Evolutionary conservation across 2,113 vertebrate genomes (phyloP).

Genomic region (Nothocercus nigrocapillus): DNA sequence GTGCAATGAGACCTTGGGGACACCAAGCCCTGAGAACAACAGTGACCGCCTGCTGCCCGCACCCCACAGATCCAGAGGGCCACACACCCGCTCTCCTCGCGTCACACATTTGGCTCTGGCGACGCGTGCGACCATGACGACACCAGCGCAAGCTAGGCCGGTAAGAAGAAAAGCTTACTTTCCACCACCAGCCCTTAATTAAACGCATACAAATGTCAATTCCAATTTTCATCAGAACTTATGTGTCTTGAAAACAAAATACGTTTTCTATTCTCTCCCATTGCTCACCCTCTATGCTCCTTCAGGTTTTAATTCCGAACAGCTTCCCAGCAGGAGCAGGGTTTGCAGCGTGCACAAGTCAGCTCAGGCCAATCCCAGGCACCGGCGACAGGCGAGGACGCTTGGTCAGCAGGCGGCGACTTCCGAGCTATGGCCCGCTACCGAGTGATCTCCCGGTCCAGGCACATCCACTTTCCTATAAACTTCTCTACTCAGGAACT

Average conservation of each 20-base stretch:
- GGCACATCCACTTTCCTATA: fast-evolving
- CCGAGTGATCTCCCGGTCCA: not conserved
- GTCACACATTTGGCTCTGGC: fast-evolving
- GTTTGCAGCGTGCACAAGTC: not conserved
- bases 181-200: not conserved
- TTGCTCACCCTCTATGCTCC: not conserved
- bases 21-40: not conserved
- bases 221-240: not conserved
- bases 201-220: not conserved
- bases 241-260: not conserved
- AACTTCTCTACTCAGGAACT: not conserved
- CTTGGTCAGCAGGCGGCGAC: not conserved
- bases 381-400: not conserved
- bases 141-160: not conserved
- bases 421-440: not conserved
- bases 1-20: not conserved
- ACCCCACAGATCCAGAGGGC: not conserved
- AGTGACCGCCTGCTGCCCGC: fast-evolving
- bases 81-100: fast-evolving
- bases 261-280: not conserved
- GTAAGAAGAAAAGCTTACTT: not conserved
- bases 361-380: fast-evolving
- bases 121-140: fast-evolving
- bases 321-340: not conserved
- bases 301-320: not conserved